Conservation (phyloP, 2,113 vertebrate species). For the Merops nubicus region DNA sequence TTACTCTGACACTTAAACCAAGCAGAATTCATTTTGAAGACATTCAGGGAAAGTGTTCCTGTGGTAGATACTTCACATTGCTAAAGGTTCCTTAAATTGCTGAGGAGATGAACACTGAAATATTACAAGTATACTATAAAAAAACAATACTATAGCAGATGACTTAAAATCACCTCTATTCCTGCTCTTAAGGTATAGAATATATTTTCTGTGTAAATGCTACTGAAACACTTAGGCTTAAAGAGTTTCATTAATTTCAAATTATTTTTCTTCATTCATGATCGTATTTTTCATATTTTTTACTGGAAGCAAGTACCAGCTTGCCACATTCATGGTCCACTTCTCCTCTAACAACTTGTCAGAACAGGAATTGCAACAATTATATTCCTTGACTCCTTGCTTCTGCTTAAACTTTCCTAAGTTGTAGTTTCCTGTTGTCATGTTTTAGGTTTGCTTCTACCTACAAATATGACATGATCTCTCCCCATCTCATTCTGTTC, state of each 20-base stretch:
- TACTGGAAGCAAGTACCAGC: not conserved
- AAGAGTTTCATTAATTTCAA: not conserved
- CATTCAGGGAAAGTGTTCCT: not conserved
- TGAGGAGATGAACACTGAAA: not conserved
- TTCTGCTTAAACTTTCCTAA: not conserved
- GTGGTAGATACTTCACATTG: not conserved
- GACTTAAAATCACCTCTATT: not conserved
- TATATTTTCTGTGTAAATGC: not conserved
- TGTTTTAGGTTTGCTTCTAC: not conserved
- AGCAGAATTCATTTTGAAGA: not conserved
- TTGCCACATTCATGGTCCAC: not conserved
- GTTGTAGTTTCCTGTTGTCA: not conserved
- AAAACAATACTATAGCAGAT: not conserved
- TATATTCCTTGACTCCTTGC: not conserved
- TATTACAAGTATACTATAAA: not conserved
- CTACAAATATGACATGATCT: not conserved
- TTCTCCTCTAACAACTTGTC: not conserved
- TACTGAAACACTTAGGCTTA: not conserved
- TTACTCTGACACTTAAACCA: not conserved
- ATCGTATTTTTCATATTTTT: not conserved
- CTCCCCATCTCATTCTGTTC: not conserved
- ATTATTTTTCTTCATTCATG: not conserved
- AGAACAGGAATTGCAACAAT: not conserved
- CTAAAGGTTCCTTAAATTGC: not conserved
- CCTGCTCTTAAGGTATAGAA: not conserved